Evolutionary conservation across 1,140 invertebrate species (phyloP).

Genomic region (Drosophila rhopaloa): DNA sequence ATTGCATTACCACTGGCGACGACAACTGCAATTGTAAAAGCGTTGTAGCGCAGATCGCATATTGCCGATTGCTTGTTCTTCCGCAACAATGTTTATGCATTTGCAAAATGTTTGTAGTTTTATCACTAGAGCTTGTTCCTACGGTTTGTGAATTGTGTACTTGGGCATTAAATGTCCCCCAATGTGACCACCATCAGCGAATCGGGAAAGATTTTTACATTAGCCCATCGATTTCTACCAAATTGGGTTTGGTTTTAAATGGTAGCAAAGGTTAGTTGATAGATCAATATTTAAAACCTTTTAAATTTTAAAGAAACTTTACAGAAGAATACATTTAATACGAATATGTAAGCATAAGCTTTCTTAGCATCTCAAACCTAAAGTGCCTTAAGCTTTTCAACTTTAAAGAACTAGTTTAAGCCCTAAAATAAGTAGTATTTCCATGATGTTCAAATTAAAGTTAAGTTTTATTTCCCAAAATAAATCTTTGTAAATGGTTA

Average conservation of each 20-base stretch:
- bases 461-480: neutral
- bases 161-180: slow-evolving; percentile 25
- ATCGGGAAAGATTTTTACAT: neutral
- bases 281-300: too few relatives aligned
- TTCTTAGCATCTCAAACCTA: too few relatives aligned
- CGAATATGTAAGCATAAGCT: too few relatives aligned
- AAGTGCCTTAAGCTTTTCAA: too few relatives aligned
- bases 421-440: too few relatives aligned
- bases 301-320: too few relatives aligned
- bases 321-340: too few relatives aligned
- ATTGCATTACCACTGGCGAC: slow-evolving; percentile 56
- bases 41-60: slow-evolving; percentile 37
- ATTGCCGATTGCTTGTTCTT: slow-evolving; percentile 38
- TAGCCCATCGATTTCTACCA: too few relatives aligned
- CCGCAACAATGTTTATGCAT: slow-evolving; percentile 41
- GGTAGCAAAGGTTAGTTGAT: too few relatives aligned
- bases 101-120: slow-evolving; percentile 46
- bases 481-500: neutral
- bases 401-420: too few relatives aligned
- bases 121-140: slow-evolving; percentile 12
- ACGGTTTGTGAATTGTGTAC: slow-evolving; percentile 14
- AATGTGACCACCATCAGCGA: slow-evolving; percentile 32
- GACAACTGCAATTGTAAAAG: slow-evolving; percentile 51
- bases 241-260: neutral
- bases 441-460: too few relatives aligned